A percentile compares a stretch with the other conserved stretches of the same genome.
Conservation (phyloP, 2,113 vertebrate genomes). For the Cavia porcellus region DNA sequence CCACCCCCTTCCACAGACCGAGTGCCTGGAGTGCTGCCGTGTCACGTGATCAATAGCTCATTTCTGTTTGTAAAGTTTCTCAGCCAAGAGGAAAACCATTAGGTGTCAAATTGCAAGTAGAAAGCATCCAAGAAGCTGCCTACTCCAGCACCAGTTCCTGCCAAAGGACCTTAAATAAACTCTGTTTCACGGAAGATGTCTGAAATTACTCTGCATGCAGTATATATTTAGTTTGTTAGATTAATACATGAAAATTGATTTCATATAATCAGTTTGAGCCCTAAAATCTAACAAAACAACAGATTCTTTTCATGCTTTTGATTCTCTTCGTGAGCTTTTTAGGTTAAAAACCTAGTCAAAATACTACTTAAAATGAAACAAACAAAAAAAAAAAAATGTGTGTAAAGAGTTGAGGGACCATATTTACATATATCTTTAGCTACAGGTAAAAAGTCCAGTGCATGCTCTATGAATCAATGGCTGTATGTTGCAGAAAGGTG, state of each 20-base stretch:
- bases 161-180: slow-evolving; percentile 86
- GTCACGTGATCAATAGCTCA: slow-evolving; percentile 62
- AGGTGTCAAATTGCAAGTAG: slow-evolving; percentile 84
- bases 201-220: neutral
- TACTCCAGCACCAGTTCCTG: slow-evolving; percentile 78
- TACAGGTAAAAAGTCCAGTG: slow-evolving; percentile 67
- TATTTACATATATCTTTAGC: slow-evolving; percentile 82
- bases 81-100: slow-evolving; percentile 85
- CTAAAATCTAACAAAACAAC: neutral
- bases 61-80: slow-evolving; percentile 84
- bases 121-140: slow-evolving; percentile 80
- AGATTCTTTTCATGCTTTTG: neutral
- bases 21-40: slow-evolving; percentile 55
- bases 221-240: neutral
- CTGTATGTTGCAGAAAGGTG: too few relatives aligned
- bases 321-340: slow-evolving; percentile 60
- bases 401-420: slow-evolving; percentile 62
- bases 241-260: slow-evolving; percentile 72
- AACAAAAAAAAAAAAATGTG: slow-evolving; percentile 39
- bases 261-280: slow-evolving; percentile 77
- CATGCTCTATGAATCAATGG: neutral
- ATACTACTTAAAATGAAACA: slow-evolving; percentile 74
- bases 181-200: slow-evolving; percentile 46
- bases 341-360: slow-evolving; percentile 73
- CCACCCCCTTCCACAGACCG: slow-evolving; percentile 47